phyloP scores from a whole-genome alignment of 2,797 vertebrate genomes.

The Glyptemys insculpta region DNA sequence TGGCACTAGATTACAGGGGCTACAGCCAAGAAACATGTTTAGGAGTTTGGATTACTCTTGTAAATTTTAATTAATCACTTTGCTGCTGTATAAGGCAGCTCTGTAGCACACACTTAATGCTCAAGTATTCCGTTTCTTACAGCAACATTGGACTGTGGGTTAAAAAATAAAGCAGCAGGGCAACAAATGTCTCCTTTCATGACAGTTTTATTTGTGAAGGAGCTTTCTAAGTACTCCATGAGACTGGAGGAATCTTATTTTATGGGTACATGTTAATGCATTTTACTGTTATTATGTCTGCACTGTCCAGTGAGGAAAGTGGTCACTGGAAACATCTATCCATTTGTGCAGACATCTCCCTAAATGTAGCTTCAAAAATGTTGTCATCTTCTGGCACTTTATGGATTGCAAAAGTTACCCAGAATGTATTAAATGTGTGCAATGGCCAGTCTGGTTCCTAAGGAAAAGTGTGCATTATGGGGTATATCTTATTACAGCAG shows the following conservation, averaged over 20 bases:
- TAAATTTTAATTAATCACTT: slow-evolving; percentile 30
- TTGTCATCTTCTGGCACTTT: neutral
- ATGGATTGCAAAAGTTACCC: neutral
- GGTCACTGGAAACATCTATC: neutral
- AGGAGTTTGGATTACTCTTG: slow-evolving; percentile 21
- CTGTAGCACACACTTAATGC: neutral
- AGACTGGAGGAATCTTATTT: neutral
- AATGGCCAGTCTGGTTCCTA: neutral
- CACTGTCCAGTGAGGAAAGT: accelerated
- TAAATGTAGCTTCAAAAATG: neutral
- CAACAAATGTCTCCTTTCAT: neutral
- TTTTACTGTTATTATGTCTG: accelerated
- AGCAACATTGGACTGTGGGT: neutral
- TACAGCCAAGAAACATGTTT: slow-evolving; percentile 12
- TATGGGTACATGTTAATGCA: accelerated
- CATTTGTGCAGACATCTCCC: neutral
- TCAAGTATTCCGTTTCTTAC: neutral
- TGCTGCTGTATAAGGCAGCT: neutral
- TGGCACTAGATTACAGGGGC: slow-evolving; percentile 2
- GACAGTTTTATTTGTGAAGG: neutral
- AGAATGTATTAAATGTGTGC: neutral
- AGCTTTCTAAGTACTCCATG: neutral
- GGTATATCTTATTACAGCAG: neutral
- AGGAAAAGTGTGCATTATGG: accelerated
- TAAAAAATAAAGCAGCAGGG: neutral